phyloP scores from a whole-genome alignment of 2,797 vertebrate genomes.

The Phyllotis vaccarum region DNA sequence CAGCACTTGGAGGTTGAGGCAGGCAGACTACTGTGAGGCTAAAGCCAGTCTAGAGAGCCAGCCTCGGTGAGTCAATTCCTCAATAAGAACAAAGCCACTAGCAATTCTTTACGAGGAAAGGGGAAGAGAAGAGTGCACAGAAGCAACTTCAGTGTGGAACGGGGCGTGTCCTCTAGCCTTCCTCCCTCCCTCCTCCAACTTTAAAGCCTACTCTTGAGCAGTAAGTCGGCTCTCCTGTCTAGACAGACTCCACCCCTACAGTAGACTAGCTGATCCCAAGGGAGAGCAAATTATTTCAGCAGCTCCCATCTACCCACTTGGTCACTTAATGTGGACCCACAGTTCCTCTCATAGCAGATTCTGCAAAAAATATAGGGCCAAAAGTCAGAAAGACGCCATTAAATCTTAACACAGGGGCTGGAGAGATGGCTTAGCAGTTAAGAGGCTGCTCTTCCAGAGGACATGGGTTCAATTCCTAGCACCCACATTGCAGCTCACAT shows the following conservation, averaged over 20 bases:
- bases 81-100: not conserved
- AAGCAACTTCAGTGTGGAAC: conserved; percentile 21
- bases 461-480: too few relatives aligned
- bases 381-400: conserved; percentile 26
- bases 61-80: not conserved
- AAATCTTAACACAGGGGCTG: not conserved
- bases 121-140: not conserved
- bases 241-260: not conserved
- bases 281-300: not conserved
- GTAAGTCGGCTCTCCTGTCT: not conserved
- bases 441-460: too few relatives aligned
- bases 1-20: not conserved
- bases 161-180: not conserved
- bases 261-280: not conserved
- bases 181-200: not conserved
- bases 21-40: not conserved
- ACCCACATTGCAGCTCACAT: too few relatives aligned
- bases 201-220: not conserved
- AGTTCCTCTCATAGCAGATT: not conserved
- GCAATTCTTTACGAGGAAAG: conserved; percentile 26
- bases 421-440: too few relatives aligned
- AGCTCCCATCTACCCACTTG: conserved; percentile 41
- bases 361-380: conserved; percentile 43
- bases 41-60: not conserved
- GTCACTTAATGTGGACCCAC: not conserved